Conservation (phyloP, 2,113 vertebrate genomes). For the Nothoprocta perdicaria region DNA sequence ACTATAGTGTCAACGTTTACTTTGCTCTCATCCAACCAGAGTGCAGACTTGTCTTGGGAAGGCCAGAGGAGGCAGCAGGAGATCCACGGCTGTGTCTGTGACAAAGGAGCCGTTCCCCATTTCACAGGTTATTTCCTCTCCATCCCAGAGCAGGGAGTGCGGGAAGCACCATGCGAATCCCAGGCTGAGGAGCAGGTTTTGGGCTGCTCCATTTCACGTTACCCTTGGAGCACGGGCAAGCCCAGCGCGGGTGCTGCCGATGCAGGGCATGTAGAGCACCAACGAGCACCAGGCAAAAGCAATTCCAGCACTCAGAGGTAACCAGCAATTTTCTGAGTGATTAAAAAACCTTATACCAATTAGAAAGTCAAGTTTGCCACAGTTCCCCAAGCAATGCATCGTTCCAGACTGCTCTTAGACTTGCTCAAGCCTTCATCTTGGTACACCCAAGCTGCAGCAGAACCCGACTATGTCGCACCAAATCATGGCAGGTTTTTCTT, state of each 20-base stretch:
- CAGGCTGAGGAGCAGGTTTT: neutral
- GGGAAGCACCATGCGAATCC: neutral
- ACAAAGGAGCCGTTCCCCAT: neutral
- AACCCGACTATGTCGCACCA: neutral
- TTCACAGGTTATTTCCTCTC: neutral
- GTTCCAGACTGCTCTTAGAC: neutral
- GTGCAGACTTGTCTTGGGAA: rapidly evolving
- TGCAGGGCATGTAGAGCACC: constrained; percentile 55
- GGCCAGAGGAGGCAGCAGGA: neutral
- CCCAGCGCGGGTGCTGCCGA: neutral
- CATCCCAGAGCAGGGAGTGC: neutral
- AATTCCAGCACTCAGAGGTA: constrained; percentile 43
- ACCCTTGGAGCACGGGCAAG: neutral
- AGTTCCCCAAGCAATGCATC: constrained; percentile 11
- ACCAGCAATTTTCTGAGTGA: constrained; percentile 54
- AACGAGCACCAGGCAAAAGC: constrained; percentile 57
- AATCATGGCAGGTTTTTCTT: neutral
- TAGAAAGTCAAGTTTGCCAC: neutral
- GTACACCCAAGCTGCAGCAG: neutral
- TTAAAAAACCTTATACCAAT: constrained; percentile 49
- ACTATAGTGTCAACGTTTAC: neutral
- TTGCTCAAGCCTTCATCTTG: neutral
- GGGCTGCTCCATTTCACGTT: neutral
- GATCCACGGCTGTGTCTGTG: neutral
- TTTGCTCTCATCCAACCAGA: neutral